Evolutionary conservation across 2,113 vertebrate species (phyloP).

Genomic region (Sphaerodactylus townsendi): DNA sequence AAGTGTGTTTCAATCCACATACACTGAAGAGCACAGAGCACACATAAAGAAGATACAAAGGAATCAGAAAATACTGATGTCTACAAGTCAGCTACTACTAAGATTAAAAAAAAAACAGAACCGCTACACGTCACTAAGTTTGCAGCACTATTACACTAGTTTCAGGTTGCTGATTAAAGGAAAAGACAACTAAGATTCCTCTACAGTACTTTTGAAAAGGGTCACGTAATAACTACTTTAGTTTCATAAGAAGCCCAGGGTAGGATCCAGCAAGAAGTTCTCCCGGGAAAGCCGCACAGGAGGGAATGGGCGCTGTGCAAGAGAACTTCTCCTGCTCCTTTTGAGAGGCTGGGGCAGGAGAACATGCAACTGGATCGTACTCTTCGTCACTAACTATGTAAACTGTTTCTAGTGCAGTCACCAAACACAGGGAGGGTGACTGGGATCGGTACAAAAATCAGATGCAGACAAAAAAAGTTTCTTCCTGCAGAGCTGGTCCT

Average conservation of each 20-base stretch:
- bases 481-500: conserved; percentile 5
- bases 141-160: conserved; percentile 74
- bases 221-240: conserved; percentile 58
- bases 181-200: conserved; percentile 68
- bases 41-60: conserved; percentile 70
- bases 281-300: not conserved
- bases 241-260: conserved; percentile 43
- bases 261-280: not conserved
- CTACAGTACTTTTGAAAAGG: conserved; percentile 61
- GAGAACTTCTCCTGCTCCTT: not conserved
- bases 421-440: conserved; percentile 9
- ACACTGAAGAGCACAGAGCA: conserved; percentile 81
- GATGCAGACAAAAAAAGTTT: not conserved
- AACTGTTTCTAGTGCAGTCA: conserved; percentile 54
- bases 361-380: not conserved
- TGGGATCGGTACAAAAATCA: conserved; percentile 12
- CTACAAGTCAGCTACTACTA: conserved; percentile 69
- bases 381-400: conserved; percentile 28
- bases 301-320: not conserved
- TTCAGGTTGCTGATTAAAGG: conserved; percentile 69
- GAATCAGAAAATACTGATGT: conserved; percentile 70
- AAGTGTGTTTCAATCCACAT: conserved; percentile 85
- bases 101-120: conserved; percentile 62
- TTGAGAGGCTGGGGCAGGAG: not conserved
- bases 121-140: conserved; percentile 73